A percentile compares a stretch with the other conserved stretches of the same genome.
These are phyloP conservation scores for Gyps fulvus DNA, from an alignment of 2,113 vertebrate species.

Conservation along the genomic window DNA sequence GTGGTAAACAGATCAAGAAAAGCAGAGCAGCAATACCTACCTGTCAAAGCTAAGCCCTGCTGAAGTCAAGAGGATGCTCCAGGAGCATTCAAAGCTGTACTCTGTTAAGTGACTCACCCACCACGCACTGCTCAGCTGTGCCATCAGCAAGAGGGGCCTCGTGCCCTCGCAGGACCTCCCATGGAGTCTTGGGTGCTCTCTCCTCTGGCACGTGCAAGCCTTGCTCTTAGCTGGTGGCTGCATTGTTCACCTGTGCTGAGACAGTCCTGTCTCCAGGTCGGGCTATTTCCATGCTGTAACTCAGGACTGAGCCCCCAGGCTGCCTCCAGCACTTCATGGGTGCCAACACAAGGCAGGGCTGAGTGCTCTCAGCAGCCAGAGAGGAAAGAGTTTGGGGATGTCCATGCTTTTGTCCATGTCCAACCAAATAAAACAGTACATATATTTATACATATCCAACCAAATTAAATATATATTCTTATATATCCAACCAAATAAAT, in stretches of 20 bases:
- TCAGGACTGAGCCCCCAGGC: neutral
- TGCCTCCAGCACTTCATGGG: neutral
- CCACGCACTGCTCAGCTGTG: neutral
- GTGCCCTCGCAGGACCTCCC: neutral
- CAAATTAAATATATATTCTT: neutral
- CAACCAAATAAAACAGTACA: neutral
- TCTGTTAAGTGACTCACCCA: neutral
- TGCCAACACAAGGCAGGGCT: neutral
- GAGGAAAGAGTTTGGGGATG: neutral
- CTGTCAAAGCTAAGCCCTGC: neutral
- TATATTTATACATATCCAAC: neutral
- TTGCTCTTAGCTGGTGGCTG: neutral
- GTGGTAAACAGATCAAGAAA: neutral
- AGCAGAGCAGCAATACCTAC: neutral
- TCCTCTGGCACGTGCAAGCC: neutral
- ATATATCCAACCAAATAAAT: neutral
- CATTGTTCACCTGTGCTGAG: rapidly evolving
- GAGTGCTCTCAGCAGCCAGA: neutral
- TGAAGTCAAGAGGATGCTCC: neutral
- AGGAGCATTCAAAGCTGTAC: neutral
- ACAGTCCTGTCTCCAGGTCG: neutral
- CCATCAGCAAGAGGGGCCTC: neutral
- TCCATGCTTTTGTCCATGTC: neutral
- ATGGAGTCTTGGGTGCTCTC: neutral
- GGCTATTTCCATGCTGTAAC: neutral